Conservation (phyloP, 2,797 vertebrate genomes). For the Myotis pilosus region DNA sequence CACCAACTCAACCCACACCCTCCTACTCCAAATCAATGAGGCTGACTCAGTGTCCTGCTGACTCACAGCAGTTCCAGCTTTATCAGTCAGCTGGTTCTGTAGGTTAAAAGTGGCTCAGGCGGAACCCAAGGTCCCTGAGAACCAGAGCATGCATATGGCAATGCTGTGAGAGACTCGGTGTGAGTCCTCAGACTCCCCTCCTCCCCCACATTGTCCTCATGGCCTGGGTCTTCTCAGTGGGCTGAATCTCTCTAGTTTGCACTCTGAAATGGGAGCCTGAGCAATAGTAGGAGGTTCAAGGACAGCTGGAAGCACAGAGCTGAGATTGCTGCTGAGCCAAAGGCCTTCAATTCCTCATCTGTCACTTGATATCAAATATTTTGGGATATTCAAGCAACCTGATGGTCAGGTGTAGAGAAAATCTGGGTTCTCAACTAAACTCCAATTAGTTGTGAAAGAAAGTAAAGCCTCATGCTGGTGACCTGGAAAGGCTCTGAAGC, state of each 20-base stretch:
- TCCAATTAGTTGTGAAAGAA: not conserved
- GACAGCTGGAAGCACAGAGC: not conserved
- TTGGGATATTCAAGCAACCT: not conserved
- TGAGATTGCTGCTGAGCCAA: not conserved
- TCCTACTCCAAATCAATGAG: constrained; percentile 41
- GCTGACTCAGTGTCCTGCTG: constrained; percentile 64
- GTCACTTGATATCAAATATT: not conserved
- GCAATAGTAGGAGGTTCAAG: not conserved
- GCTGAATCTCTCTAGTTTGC: not conserved
- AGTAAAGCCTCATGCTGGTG: not conserved
- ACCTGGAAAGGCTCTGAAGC: not conserved
- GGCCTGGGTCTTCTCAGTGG: not conserved
- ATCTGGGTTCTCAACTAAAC: not conserved
- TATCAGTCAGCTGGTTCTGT: not conserved
- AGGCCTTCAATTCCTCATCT: not conserved
- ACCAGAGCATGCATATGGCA: not conserved
- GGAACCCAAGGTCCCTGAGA: not conserved
- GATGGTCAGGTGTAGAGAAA: not conserved
- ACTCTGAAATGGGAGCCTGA: not conserved
- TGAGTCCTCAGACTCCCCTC: not conserved
- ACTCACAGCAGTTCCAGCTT: constrained; percentile 29
- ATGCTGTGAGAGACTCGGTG: not conserved
- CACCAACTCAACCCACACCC: constrained; percentile 17
- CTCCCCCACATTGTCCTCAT: not conserved
- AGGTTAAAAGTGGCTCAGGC: not conserved